These are phyloP conservation scores for Magallana nippona DNA, from an alignment of 2,888 invertebrate species.

Conservation along the genomic window DNA sequence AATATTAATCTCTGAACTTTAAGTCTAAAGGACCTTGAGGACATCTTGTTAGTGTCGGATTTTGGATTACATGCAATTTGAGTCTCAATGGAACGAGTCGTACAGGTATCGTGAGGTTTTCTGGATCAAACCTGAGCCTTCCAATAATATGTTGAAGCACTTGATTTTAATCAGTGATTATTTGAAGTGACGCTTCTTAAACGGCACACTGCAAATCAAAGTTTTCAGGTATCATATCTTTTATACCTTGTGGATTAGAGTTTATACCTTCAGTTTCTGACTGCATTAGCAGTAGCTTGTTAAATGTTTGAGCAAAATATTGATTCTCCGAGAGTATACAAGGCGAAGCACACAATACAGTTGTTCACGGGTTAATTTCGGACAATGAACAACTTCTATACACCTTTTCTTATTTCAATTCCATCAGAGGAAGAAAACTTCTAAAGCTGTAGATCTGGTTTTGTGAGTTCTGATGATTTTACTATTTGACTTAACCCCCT, in stretches of 20 bases:
- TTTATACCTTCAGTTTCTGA: too few relatives aligned
- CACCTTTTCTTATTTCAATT: not conserved
- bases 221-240: too few relatives aligned
- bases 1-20: constrained; percentile 6
- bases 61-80: not conserved
- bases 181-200: too few relatives aligned
- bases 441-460: not conserved
- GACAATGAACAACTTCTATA: not conserved
- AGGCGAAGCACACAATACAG: not conserved
- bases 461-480: constrained; percentile 12
- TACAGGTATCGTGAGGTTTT: not conserved
- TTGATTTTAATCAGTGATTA: too few relatives aligned
- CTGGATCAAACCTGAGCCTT: not conserved
- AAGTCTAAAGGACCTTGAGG: not conserved
- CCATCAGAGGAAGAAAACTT: not conserved
- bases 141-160: not conserved
- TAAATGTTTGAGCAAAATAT: constrained; percentile 6
- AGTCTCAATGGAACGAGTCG: not conserved
- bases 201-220: too few relatives aligned
- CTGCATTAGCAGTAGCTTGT: not conserved
- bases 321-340: not conserved
- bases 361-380: constrained; percentile 19
- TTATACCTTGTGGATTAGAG: too few relatives aligned
- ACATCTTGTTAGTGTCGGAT: not conserved
- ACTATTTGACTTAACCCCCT: not conserved